A percentile compares a stretch with the other conserved stretches of the same genome.
Evolutionary conservation across 2,888 invertebrate genomes (phyloP).

Genomic region (Cheilosia urbana): DNA sequence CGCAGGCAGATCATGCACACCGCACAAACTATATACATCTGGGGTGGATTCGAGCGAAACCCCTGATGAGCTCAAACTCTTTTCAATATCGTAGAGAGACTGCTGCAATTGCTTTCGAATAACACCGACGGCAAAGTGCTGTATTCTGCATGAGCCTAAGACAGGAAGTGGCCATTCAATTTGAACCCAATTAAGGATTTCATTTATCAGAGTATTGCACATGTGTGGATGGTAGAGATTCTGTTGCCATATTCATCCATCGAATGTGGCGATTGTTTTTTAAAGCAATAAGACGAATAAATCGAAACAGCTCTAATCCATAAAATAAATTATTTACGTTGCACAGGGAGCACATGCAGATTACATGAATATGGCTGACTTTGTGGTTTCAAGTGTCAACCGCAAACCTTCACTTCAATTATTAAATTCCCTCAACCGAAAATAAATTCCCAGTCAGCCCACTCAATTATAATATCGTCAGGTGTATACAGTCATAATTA

Average conservation of each 20-base stretch:
- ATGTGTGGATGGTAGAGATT: neutral
- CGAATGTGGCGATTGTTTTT: too few relatives aligned
- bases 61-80: neutral
- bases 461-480: too few relatives aligned
- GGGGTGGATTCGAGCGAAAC: neutral
- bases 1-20: slow-evolving; percentile 27
- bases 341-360: too few relatives aligned
- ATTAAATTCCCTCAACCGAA: too few relatives aligned
- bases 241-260: neutral
- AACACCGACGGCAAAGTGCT: neutral
- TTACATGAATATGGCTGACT: too few relatives aligned
- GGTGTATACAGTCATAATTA: too few relatives aligned
- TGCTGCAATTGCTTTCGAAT: neutral
- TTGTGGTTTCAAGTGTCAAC: too few relatives aligned
- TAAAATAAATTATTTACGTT: too few relatives aligned
- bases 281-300: too few relatives aligned
- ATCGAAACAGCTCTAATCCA: too few relatives aligned
- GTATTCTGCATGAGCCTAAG: neutral
- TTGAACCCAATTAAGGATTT: neutral
- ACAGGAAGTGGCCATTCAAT: neutral
- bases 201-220: neutral
- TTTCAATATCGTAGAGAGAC: neutral
- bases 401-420: too few relatives aligned
- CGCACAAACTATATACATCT: neutral
- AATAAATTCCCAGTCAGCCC: too few relatives aligned